Conservation (phyloP, 2,797 vertebrate species). For the Petrocephalus schoutedeni region DNA sequence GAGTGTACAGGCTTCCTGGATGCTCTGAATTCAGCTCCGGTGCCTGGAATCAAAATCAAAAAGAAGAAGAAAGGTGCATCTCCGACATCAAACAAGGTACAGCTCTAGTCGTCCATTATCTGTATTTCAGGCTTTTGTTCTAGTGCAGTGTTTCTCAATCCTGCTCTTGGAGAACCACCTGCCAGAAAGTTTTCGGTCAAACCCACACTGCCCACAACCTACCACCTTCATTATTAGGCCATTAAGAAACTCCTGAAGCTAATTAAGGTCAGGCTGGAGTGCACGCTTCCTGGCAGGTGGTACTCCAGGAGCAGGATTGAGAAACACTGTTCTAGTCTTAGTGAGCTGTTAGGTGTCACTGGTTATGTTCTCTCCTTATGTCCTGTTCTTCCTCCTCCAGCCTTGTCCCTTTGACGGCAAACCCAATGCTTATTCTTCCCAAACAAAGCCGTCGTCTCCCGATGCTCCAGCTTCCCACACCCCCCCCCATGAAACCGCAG, state of each 20-base stretch:
- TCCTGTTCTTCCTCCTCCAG: slow-evolving; percentile 46
- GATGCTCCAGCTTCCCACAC: slow-evolving; percentile 53
- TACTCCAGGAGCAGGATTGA: too few species aligned
- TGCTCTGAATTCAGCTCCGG: slow-evolving; percentile 88
- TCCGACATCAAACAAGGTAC: slow-evolving; percentile 84
- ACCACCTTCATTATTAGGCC: too few species aligned
- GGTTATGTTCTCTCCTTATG: not conserved
- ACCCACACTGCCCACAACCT: too few species aligned
- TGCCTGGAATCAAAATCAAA: slow-evolving; percentile 91
- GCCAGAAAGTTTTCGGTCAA: too few species aligned
- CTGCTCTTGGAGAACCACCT: not conserved
- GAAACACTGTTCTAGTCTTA: not conserved
- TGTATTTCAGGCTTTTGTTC: not conserved
- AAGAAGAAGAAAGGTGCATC: slow-evolving; percentile 92
- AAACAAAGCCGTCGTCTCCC: slow-evolving; percentile 75
- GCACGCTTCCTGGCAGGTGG: too few species aligned
- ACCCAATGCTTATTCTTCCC: slow-evolving; percentile 53
- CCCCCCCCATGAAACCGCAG: slow-evolving; percentile 65
- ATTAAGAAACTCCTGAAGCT: too few species aligned
- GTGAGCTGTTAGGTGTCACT: not conserved
- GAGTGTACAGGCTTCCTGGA: slow-evolving; percentile 87
- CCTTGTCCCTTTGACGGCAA: slow-evolving; percentile 81
- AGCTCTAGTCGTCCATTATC: not conserved
- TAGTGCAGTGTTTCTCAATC: not conserved
- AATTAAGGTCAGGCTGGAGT: too few species aligned